These are phyloP conservation scores for Mya arenaria DNA, from an alignment of 1,140 invertebrate genomes.

Conservation along the genomic window DNA sequence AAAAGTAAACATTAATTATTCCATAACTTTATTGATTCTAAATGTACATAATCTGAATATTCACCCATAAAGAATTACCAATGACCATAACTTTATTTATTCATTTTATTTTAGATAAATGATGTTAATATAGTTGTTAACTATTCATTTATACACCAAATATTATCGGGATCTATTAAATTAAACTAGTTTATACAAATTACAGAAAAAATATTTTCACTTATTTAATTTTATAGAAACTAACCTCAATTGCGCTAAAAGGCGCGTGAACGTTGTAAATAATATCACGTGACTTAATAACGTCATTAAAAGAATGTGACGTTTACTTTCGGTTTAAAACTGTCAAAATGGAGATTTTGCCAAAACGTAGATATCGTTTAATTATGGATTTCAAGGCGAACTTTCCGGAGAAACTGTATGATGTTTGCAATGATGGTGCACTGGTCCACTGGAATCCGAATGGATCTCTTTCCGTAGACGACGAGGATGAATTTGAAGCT, in stretches of 20 bases:
- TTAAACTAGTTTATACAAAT: no score
- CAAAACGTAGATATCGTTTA: conserved; percentile 39
- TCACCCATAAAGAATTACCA: no score
- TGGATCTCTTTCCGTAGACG: conserved; percentile 48
- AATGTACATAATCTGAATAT: no score
- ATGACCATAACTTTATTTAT: no score
- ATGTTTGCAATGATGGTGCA: conserved; percentile 56
- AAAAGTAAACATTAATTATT: no score
- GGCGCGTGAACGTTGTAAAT: conserved; percentile 5
- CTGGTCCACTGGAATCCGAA: conserved; percentile 57
- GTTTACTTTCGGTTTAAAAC: not conserved
- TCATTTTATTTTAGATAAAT: no score
- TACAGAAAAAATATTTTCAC: no score
- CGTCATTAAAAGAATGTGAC: conserved; percentile 31
- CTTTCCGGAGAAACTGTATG: conserved; percentile 62
- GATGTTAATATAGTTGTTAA: no score
- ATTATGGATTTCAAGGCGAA: conserved; percentile 44
- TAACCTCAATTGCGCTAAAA: not conserved
- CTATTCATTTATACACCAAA: no score
- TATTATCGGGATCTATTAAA: no score
- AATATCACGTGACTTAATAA: conserved; percentile 26
- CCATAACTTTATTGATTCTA: no score
- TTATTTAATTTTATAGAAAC: no score
- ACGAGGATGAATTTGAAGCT: conserved; percentile 37
- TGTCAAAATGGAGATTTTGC: conserved; percentile 43